These are phyloP conservation scores for Norana najaformis DNA, from an alignment of 2,888 invertebrate genomes.

Conservation along the genomic window DNA sequence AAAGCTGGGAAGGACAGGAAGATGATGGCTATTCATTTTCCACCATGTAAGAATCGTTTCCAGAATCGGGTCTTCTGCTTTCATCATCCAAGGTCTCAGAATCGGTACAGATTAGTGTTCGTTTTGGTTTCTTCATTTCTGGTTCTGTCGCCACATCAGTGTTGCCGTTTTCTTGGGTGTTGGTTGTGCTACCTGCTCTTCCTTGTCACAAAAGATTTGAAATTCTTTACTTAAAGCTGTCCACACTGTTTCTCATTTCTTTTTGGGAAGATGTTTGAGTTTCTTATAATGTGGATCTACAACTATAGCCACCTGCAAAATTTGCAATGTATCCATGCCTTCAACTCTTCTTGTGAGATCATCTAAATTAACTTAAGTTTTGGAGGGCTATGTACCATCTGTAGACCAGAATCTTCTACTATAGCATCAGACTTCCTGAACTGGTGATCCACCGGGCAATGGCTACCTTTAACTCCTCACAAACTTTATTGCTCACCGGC, in stretches of 20 bases:
- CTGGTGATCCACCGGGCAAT: too few species aligned
- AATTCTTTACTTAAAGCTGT: not conserved
- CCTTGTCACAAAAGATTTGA: not conserved
- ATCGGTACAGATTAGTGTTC: not conserved
- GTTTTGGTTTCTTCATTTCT: conserved; percentile 21
- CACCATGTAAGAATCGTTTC: conserved; percentile 25
- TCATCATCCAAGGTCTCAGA: conserved; percentile 19
- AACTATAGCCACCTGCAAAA: not conserved
- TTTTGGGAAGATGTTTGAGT: not conserved
- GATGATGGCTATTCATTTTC: conserved; percentile 27
- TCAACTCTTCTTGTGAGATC: conserved; percentile 25
- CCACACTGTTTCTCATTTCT: not conserved
- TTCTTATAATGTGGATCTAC: not conserved
- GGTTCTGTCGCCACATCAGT: not conserved
- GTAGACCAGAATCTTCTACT: too few species aligned
- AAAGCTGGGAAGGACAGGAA: conserved; percentile 25
- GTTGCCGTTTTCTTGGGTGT: not conserved
- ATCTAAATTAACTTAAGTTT: not conserved
- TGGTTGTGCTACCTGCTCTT: not conserved
- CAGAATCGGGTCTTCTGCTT: conserved; percentile 10
- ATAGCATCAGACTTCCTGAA: too few species aligned
- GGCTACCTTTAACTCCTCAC: too few species aligned
- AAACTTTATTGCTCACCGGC: too few species aligned
- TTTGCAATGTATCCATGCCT: not conserved
- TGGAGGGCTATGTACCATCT: too few species aligned